Evolutionary conservation across 2,797 vertebrate genomes (phyloP).

Genomic region (Tenualosa thibaudeaui): DNA sequence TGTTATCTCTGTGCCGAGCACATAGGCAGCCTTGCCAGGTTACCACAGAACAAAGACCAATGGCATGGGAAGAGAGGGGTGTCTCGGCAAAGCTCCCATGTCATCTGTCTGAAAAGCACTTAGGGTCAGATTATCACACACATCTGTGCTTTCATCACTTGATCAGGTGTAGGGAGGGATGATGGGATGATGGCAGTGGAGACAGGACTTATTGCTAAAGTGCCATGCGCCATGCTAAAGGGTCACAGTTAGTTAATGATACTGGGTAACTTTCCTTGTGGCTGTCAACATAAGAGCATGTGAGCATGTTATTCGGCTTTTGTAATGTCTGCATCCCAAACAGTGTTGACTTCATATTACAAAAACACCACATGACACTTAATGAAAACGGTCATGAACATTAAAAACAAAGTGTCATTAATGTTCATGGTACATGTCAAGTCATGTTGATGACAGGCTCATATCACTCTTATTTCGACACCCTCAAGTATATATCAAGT

Average conservation of each 20-base stretch:
- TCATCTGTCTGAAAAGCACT: not conserved
- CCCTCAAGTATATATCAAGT: too few relatives aligned
- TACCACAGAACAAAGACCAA: not conserved
- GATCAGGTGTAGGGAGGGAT: not conserved
- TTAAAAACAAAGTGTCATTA: too few relatives aligned
- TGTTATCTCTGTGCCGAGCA: not conserved
- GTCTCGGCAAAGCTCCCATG: not conserved
- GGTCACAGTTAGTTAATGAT: not conserved
- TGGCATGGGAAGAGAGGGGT: not conserved
- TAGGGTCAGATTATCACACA: not conserved
- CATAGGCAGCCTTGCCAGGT: constrained; percentile 6
- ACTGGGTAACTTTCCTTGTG: too few relatives aligned
- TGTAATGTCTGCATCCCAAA: too few relatives aligned
- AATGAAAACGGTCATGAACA: too few relatives aligned
- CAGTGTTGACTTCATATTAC: too few relatives aligned
- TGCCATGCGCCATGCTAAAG: not conserved
- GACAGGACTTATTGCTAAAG: not conserved
- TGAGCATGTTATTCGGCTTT: too few relatives aligned
- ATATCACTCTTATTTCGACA: too few relatives aligned
- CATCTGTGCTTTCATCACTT: not conserved
- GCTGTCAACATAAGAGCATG: too few relatives aligned
- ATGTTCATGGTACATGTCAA: too few relatives aligned
- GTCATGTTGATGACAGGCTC: too few relatives aligned
- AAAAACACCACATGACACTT: too few relatives aligned
- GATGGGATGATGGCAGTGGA: not conserved